Evolutionary conservation across 2,113 vertebrate genomes (phyloP), one percentile per base, ranked within the genome.

Genomic region (Spea multiplicata): DNA sequence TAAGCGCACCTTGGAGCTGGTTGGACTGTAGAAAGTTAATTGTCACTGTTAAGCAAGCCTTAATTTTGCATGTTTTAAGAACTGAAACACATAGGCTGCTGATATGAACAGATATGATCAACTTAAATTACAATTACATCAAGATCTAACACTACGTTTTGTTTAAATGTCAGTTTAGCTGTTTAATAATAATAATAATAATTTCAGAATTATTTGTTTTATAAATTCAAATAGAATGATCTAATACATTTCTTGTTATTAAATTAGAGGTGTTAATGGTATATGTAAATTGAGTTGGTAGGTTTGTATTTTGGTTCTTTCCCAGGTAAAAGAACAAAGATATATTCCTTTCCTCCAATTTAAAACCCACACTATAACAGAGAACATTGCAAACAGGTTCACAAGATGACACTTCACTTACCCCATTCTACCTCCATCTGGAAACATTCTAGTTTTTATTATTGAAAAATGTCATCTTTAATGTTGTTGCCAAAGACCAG

Each of bases 371-470:
- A 61, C 8, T n/a, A 10, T 30, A 64, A 30, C 30, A 16, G 5
- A 17, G 5, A 3, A 64, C 61, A 64, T 6, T 46, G 4, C 66
- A 48, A 17, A 4, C 8, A 14, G 5, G 6, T 13, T 47, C 1
- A 48, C 16, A 65, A 12, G 12, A 46, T 67, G 8, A 3, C 44
- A 8, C 48, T 68, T 48, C 3, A 13, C 66, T 68, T 47, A 47
- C 45, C 66, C 46, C 66, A 68, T 48, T 46, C 44, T 47, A n/a
- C 10, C 14, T 61, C 52, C 71, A 73, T 73, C 71, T 62, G 71
- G 55, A 73, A 73, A n/a, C 44, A 44, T 73, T 73, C 13, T 62
- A 62, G 55, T 14, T 47, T 61, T 62, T 62, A 62, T 17, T 73
- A 47, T 44, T 10, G 6, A 50, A 50, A 8, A 2, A 46, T 65